A percentile compares a stretch with the other conserved stretches of the same genome.
Conservation (phyloP, 1,140 invertebrate genomes). For the Neelides sp. region DNA sequence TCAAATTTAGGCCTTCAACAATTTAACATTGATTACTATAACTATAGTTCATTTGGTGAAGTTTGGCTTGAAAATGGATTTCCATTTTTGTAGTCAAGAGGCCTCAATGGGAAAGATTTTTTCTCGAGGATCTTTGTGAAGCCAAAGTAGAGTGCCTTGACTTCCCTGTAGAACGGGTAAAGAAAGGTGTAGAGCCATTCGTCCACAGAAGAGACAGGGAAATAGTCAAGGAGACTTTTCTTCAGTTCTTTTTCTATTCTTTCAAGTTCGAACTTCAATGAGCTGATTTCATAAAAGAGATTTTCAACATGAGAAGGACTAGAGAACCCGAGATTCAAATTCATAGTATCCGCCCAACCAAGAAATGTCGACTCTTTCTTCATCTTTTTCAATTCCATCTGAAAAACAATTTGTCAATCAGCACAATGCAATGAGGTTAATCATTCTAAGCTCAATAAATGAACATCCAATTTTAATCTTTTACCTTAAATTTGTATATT, state of each 20-base stretch:
- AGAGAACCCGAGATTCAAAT: constrained; percentile 35
- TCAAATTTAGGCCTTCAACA: too few species aligned
- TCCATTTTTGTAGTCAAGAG: constrained; percentile 13
- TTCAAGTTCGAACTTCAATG: constrained; percentile 31
- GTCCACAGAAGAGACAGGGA: constrained; percentile 34
- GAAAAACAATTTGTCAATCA: neutral
- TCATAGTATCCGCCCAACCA: constrained; percentile 36
- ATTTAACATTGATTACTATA: too few species aligned
- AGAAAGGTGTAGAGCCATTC: constrained; percentile 36
- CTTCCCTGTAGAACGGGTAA: constrained; percentile 31
- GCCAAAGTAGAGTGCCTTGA: constrained; percentile 25
- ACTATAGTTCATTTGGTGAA: too few species aligned
- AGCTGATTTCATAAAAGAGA: constrained; percentile 31
- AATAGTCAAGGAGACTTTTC: constrained; percentile 32
- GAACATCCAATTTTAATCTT: neutral
- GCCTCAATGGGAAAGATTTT: constrained; percentile 24
- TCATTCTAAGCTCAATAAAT: too few species aligned
- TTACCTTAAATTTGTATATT: constrained; percentile 18
- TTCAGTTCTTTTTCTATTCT: constrained; percentile 30
- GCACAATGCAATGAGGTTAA: too few species aligned
- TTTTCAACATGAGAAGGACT: constrained; percentile 36
- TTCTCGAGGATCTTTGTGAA: constrained; percentile 20
- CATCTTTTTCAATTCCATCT: constrained; percentile 24
- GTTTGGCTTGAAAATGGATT: too few species aligned
- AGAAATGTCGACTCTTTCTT: constrained; percentile 32